Evolutionary conservation across 2,888 invertebrate genomes (phyloP), one percentile per base, ranked within the genome.

Genomic region (Cosmopolites sordidus): DNA sequence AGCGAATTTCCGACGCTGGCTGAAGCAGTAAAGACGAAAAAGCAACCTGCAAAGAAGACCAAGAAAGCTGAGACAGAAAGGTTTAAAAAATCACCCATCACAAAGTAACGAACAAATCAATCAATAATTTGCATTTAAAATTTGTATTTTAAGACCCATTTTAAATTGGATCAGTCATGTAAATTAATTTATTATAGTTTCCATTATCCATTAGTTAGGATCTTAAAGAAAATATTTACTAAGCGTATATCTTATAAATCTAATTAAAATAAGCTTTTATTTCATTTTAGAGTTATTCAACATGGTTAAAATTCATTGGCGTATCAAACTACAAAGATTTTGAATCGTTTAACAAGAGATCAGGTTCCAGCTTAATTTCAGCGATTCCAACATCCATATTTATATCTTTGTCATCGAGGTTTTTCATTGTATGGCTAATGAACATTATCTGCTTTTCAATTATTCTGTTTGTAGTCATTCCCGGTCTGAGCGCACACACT

Each of bases 271-370:
- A n/a, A n/a, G n/a, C n/a, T n/a, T n/a, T n/a, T n/a, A n/a, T n/a
- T n/a, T n/a, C n/a, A 14, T 51, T 62, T 64, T 43, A 69, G 67
- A 64, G 56, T 51, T 60, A 66, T 39, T 53, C 59, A 0, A 56
- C 63, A 4, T 69, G 68, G 68, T 48, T 68, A 16, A 54, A 59
- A 8, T 67, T 68, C 43, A 61, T 69, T 4, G 68, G 68, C 11
- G 62, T 64, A 6, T 17, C 44, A 6, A 62, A 66, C 30, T 60
- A 62, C 46, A 37, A 56, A n/a, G 61, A 61, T 18, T 63, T 66
- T n/a, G 27, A 47, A 14, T 43, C 57, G 16, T 59, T 63, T n/a
- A 60, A 67, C 27, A 43, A 41, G 1, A 53, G 51, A 8, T 42
- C 52, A 15, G 54, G 60, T 15, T 54, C 62, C 1, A 27, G 17